A percentile compares a stretch with the other conserved stretches of the same genome.
Evolutionary conservation across 2,888 invertebrate species (phyloP).

Genomic region (Hedya salicella): DNA sequence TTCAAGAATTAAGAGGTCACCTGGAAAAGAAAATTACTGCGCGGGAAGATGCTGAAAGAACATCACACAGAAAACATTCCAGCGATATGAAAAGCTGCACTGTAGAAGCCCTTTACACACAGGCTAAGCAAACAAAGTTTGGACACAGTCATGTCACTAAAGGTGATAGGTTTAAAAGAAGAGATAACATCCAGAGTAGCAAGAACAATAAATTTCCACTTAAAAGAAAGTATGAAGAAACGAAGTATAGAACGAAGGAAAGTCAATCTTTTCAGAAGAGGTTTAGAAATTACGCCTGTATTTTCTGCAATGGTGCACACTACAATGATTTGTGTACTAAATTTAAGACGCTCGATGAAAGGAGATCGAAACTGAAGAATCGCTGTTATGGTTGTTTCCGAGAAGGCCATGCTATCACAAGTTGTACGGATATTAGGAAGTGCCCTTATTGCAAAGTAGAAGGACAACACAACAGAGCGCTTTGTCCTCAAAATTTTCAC

Average conservation of each 20-base stretch:
- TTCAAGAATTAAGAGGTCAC: not conserved
- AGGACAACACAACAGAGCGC: not conserved
- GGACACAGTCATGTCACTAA: not conserved
- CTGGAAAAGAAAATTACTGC: not conserved
- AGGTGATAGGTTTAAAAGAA: not conserved
- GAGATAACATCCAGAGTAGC: too few species aligned
- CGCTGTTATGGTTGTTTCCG: not conserved
- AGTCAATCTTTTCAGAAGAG: too few species aligned
- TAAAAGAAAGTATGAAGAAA: too few species aligned
- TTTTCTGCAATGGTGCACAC: not conserved
- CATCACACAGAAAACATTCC: not conserved
- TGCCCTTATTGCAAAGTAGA: not conserved
- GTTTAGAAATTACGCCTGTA: too few species aligned
- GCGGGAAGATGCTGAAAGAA: constrained; percentile 1
- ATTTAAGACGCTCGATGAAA: not conserved
- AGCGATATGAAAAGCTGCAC: not conserved
- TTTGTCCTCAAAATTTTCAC: not conserved
- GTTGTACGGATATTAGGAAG: not conserved
- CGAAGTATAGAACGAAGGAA: too few species aligned
- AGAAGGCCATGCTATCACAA: not conserved
- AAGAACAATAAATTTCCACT: too few species aligned
- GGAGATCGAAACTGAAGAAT: not conserved
- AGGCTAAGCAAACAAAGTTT: not conserved
- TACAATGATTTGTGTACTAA: not conserved
- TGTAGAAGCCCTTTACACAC: not conserved